These are phyloP conservation scores for Charanyca ferruginea DNA, from an alignment of 2,888 invertebrate species.

Conservation along the genomic window DNA sequence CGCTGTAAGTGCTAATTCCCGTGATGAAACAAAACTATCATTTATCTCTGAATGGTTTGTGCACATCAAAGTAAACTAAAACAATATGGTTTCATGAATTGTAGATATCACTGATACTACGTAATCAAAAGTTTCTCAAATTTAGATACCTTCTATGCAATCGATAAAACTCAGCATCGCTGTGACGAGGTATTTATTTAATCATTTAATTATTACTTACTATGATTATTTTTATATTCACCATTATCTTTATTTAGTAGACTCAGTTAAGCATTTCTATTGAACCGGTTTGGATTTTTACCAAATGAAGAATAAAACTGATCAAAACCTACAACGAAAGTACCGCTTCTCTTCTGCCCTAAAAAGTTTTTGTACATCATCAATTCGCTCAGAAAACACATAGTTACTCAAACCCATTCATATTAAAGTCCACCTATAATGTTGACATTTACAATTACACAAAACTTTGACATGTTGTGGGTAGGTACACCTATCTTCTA, in stretches of 20 bases:
- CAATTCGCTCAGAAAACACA: background rate
- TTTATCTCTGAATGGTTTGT: slow-evolving; percentile 44
- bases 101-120: slow-evolving; percentile 46
- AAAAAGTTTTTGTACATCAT: background rate
- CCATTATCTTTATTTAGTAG: background rate
- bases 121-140: slow-evolving; percentile 49
- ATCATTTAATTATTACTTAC: slow-evolving; percentile 17
- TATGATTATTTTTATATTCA: slow-evolving; percentile 14
- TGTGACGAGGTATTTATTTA: slow-evolving; percentile 51
- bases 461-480: background rate
- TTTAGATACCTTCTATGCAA: slow-evolving; percentile 18
- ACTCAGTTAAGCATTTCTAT: background rate
- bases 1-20: slow-evolving; percentile 71
- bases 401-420: no score
- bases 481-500: background rate
- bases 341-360: background rate
- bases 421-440: background rate
- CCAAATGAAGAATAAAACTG: background rate
- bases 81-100: slow-evolving; percentile 42
- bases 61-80: slow-evolving; percentile 60
- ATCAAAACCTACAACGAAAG: background rate
- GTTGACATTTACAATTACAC: background rate
- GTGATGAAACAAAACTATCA: slow-evolving; percentile 69
- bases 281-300: background rate
- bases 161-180: slow-evolving; percentile 22